Evolutionary conservation across 2,888 invertebrate genomes (phyloP), one percentile per base, ranked within the genome.

Genomic region (Sisyra nigra): DNA sequence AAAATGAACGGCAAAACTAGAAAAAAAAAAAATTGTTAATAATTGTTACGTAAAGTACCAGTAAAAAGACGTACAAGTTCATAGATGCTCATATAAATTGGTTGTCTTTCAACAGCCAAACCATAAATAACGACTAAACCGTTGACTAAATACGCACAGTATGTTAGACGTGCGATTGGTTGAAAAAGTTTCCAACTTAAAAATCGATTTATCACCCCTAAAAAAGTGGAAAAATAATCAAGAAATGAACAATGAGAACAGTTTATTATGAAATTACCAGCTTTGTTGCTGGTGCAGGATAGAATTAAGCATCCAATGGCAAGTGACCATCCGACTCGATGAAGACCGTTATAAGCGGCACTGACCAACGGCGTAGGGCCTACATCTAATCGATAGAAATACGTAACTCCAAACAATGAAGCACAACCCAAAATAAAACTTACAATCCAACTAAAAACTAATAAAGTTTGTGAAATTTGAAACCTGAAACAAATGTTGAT

Each of bases 81-180:
- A 48, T 72, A 69, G 53, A 69, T 68, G 37, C 71, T 74, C 51
- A 80, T 66, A 53, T 74, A 71, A 36, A 69, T 58, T 1, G 77
- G 73, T 56, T 71, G 67, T 52, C 78, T 62, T 34, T 74, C 51
- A 39, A 71, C 72, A 2, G 77, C 74, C 3, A 71, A 65, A 50
- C 71, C 71, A 57, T 78, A 75, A 45, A 81, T 57, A 55, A 78
- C 80, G 0, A 82, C 68, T 15, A 80, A 62, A 3, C 81, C 81
- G 55, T 82, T 81, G 24, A 77, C 71, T 41, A 82, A 65, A 57
- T 81, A 82, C 2, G 80, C 79, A 50, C 79, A 77, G 55, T 78
- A 82, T 0, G 80, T 80, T 44, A 83, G 59, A 50, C 80, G 67
- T 48, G 79, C 76, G 13, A 81, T 61, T 0, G 80, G 78, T 19